These are phyloP conservation scores for Murina feae DNA, from an alignment of 2,113 vertebrate species.

Conservation along the genomic window DNA sequence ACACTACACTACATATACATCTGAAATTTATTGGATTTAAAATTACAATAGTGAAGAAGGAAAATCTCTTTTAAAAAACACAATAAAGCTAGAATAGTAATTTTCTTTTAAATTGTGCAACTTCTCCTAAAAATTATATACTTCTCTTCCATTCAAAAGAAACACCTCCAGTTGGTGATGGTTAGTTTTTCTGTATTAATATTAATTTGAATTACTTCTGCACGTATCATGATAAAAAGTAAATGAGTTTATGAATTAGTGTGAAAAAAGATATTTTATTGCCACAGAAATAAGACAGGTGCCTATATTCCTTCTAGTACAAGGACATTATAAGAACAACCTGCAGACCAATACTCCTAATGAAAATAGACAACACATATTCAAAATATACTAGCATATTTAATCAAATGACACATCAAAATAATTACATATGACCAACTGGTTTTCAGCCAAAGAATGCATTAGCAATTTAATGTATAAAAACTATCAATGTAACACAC, in stretches of 20 bases:
- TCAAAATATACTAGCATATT: neutral
- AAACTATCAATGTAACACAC: neutral
- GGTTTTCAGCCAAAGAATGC: neutral
- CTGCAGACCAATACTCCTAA: neutral
- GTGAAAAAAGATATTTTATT: conserved; percentile 28
- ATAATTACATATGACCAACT: neutral
- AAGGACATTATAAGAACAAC: neutral
- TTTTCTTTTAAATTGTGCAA: neutral
- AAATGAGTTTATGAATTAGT: conserved; percentile 9
- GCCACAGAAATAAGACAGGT: neutral
- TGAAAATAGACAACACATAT: neutral
- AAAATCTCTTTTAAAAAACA: neutral
- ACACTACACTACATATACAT: neutral
- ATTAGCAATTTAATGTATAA: neutral
- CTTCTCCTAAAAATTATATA: neutral
- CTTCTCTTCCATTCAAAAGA: neutral
- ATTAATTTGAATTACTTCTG: neutral
- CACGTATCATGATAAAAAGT: neutral
- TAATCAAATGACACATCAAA: neutral
- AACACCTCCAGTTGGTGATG: neutral
- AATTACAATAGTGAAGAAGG: neutral
- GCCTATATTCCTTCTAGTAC: neutral
- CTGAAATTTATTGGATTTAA: neutral
- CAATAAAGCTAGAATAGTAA: neutral
- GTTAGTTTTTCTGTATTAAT: neutral